Evolutionary conservation across 2,888 invertebrate species (phyloP).

Genomic region (Ceramica pisi): DNA sequence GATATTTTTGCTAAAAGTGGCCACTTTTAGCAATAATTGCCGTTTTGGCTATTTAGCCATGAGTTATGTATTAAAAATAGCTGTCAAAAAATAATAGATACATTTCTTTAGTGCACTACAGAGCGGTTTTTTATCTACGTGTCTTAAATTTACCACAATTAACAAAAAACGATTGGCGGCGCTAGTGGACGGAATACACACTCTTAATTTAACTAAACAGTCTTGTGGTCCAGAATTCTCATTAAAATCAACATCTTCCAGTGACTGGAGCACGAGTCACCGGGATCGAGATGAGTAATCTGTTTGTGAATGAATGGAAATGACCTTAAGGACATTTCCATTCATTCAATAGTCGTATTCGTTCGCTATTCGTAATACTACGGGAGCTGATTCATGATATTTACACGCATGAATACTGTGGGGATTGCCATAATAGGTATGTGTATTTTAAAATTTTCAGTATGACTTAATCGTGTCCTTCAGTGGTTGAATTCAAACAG

Average conservation of each 20-base stretch:
- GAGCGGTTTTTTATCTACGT: too few species aligned
- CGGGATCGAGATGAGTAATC: conserved; percentile 20
- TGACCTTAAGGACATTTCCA: conserved; percentile 7
- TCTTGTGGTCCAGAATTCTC: background rate
- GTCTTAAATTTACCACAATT: too few species aligned
- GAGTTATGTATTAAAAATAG: too few species aligned
- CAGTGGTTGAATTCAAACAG: background rate
- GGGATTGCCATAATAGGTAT: background rate
- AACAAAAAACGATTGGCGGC: too few species aligned
- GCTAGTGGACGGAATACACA: too few species aligned
- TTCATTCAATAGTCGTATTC: too few species aligned
- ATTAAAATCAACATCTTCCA: conserved; percentile 27
- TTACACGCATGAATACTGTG: conserved; percentile 1
- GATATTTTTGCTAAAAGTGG: too few species aligned
- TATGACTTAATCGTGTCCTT: background rate
- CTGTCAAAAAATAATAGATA: too few species aligned
- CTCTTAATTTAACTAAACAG: background rate
- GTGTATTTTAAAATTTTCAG: background rate
- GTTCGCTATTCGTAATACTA: background rate
- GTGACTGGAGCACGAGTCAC: conserved; percentile 16
- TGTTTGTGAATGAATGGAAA: conserved; percentile 33
- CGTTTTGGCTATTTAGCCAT: too few species aligned
- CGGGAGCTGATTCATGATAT: conserved; percentile 16
- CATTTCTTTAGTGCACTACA: too few species aligned
- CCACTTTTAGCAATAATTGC: too few species aligned